Evolutionary conservation across 2,888 invertebrate species (phyloP), one percentile per base, ranked within the genome.

Genomic region (Tigriopus californicus): DNA sequence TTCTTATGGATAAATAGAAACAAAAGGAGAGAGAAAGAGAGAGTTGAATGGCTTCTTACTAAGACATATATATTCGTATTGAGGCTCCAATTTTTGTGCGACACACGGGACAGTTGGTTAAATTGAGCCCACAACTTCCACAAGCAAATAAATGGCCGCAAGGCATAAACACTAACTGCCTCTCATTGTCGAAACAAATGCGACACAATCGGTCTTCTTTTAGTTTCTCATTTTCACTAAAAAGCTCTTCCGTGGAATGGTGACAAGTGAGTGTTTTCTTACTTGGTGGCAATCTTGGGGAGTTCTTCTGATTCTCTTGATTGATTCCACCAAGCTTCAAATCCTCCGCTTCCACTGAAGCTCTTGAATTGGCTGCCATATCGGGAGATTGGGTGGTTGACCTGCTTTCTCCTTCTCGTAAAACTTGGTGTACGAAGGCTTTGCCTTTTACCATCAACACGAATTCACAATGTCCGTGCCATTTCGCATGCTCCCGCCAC

Each of bases 401-500:
- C n/a, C n/a, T n/a, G n/a, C n/a, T n/a, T n/a, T 33, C 33, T 33
- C 8, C 33, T 33, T 33, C 33, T 8, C 33, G 33, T 8, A 33
- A 33, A 12, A 80, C 77, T 64, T 75, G 71, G 66, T 80, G 79
- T 40, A 91, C 79, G 69, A 80, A 92, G 2, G 79, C 78, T 61
- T 80, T 77, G 5, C 90, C 89, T 69, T 89, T 88, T 62, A 83
- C 81, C 61, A 84, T 74, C 62, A 80, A 75, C 6, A 94, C 77
- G 71, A 80, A 91, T 15, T 80, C 80, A 69, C 94, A 94, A 61
- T 82, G 80, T 13, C 81, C 79, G 68, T 87, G 86, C 90, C 90
- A 92, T 42, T 82, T 76, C 1, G 91, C 91, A 72, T 94, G 94
- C 70, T 94, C 89, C 64, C 83, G 82, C 90, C 91, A 92, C 0